phyloP scores from a whole-genome alignment of 2,113 vertebrate genomes.

The Piliocolobus tephrosceles region DNA sequence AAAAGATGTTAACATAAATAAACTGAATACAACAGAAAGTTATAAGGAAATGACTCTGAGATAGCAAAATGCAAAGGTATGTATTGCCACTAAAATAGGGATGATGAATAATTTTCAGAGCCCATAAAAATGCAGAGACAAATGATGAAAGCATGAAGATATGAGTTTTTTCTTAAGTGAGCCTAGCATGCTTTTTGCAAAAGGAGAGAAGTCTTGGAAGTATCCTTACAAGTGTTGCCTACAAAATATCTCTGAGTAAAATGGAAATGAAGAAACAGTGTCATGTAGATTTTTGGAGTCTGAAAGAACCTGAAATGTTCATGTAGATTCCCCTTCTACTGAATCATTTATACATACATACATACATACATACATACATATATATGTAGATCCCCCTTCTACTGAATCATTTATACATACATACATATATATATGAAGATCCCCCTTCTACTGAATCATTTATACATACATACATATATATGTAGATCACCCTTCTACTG shows the following conservation, averaged over 20 bases:
- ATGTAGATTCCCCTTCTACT: neutral
- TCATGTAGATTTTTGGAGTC: neutral
- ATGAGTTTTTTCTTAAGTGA: neutral
- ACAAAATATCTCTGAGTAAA: neutral
- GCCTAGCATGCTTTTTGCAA: neutral
- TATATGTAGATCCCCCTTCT: too few relatives aligned
- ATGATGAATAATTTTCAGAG: neutral
- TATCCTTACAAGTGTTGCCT: fast-evolving
- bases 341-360: too few relatives aligned
- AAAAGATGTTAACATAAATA: neutral
- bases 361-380: too few relatives aligned
- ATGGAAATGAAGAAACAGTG: neutral
- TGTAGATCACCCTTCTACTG: too few relatives aligned
- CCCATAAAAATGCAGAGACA: neutral
- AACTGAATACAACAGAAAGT: neutral
- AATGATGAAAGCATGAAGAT: neutral
- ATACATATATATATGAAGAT: too few relatives aligned
- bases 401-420: too few relatives aligned
- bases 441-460: too few relatives aligned
- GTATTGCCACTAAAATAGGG: neutral
- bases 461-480: neutral
- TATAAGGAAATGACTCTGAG: neutral
- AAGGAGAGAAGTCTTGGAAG: neutral
- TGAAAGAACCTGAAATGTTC: neutral
- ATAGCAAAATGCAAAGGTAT: neutral